Percentiles rank a stretch among this genome's conserved stretches.
These are phyloP conservation scores for Parascotia fuliginaria DNA, from an alignment of 2,888 invertebrate species.

Conservation along the genomic window DNA sequence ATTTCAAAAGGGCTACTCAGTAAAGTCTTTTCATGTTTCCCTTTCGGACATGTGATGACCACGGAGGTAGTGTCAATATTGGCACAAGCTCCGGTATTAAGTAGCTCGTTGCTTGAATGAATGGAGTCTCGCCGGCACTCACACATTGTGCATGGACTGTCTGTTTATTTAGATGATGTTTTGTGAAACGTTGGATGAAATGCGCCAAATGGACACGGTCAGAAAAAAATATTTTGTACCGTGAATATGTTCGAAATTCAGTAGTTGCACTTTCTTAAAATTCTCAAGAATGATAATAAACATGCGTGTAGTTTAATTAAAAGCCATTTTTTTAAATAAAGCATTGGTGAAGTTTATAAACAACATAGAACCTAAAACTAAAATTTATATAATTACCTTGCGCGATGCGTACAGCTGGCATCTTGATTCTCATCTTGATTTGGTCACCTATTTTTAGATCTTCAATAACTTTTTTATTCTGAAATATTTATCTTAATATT, in stretches of 20 bases:
- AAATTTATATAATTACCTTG: slow-evolving; percentile 91
- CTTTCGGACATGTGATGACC: slow-evolving; percentile 79
- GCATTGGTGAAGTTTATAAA: no score
- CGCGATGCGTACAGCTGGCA: slow-evolving; percentile 98
- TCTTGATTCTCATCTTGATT: slow-evolving; percentile 98
- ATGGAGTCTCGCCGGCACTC: slow-evolving; percentile 64
- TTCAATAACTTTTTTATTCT: slow-evolving; percentile 76
- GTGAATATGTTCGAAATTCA: not conserved
- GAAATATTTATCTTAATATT: slow-evolving; percentile 75
- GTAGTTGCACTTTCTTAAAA: not conserved
- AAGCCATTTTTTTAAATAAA: no score
- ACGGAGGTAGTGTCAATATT: slow-evolving; percentile 75
- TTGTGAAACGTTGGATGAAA: slow-evolving; percentile 29
- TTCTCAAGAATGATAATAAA: no score
- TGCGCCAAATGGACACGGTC: slow-evolving; percentile 8
- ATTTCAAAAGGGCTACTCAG: slow-evolving; percentile 59
- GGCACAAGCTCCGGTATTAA: slow-evolving; percentile 73
- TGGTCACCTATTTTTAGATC: slow-evolving; percentile 85
- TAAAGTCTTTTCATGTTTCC: slow-evolving; percentile 58
- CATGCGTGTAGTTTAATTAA: no score
- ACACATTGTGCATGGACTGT: slow-evolving; percentile 49
- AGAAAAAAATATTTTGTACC: slow-evolving; percentile 8
- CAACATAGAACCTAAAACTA: no score
- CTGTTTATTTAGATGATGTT: slow-evolving; percentile 62
- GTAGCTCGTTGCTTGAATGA: slow-evolving; percentile 76